Evolutionary conservation across 2,888 invertebrate genomes (phyloP), one percentile per base, ranked within the genome.

Genomic region (Agrochola litura): DNA sequence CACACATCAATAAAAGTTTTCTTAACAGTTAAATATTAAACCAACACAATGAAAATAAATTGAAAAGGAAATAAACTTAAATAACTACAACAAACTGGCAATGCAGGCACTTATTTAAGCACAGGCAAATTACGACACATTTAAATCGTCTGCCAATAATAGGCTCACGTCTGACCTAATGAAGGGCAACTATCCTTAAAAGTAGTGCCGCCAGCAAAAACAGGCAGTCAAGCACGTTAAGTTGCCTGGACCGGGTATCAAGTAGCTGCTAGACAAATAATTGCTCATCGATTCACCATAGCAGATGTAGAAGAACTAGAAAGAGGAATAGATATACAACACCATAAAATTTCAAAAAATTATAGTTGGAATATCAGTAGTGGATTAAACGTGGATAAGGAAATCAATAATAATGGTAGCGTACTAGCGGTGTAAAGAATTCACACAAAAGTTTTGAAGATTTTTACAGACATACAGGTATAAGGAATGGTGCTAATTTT

Each of bases 151-250:
- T 81, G 78, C 76, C 88, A 83, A 88, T 90, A 89, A 88, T 87
- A 88, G 80, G 84, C 73, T 66, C 88, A 88, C 86, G 88, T 83
- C 83, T 89, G 88, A 89, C 87, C 89, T 93, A 93, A 93, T 92
- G 92, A 92, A 91, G 89, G 90, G 86, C 91, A 92, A 92, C 90
- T 89, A 90, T 90, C 89, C 92, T 88, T 90, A 89, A 90, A 89
- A 90, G 90, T 87, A 82, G 72, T 83, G 91, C 92, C 93, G 92
- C 86, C 92, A 79, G 89, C 91, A 95, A 95, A 94, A 94, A 93
- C 90, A 85, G 82, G 88, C 89, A 85, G 83, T 84, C 88, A 83
- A 89, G 85, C 83, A 91, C 90, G 91, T 90, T 93, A 92, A 89
- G 84, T 85, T 84, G 86, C 84, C 78, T 72, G 64, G 81, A 78